Percentiles rank a stretch among this genome's conserved stretches.
These are phyloP conservation scores for Cromileptes altivelis DNA, from an alignment of 2,113 vertebrate genomes.

Conservation along the genomic window DNA sequence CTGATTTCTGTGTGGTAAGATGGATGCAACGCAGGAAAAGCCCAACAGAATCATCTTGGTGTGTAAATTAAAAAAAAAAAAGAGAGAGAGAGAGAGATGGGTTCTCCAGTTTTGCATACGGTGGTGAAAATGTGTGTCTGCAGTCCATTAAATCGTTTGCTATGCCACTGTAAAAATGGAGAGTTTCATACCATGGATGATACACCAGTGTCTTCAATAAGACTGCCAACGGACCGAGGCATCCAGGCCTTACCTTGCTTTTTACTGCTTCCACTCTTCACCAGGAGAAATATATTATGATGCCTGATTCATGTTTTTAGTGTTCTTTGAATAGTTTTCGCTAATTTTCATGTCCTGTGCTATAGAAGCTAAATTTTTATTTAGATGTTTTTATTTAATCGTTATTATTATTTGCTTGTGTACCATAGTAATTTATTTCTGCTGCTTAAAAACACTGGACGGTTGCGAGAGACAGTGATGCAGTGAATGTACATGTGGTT, in stretches of 20 bases:
- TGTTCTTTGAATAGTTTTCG: conserved; percentile 23
- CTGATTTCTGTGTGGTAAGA: neutral
- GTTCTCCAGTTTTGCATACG: neutral
- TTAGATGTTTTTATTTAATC: neutral
- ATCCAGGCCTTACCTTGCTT: conserved; percentile 28
- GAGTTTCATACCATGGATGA: conserved; percentile 10
- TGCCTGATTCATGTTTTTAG: conserved; percentile 49
- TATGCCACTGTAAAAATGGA: conserved; percentile 16
- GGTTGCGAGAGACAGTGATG: conserved; percentile 29
- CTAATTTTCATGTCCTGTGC: conserved; percentile 17
- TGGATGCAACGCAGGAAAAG: neutral
- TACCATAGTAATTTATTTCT: conserved; percentile 39
- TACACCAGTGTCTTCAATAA: conserved; percentile 22
- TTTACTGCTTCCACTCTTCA: conserved; percentile 39
- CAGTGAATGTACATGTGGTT: conserved; percentile 48
- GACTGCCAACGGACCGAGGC: conserved; percentile 49
- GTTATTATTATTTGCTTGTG: conserved; percentile 13
- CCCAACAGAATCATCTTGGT: neutral
- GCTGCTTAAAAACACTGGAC: conserved; percentile 36
- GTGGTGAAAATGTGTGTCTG: neutral
- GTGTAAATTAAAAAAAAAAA: neutral
- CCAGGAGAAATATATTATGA: conserved; percentile 29
- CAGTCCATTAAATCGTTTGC: neutral
- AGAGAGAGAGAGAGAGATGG: neutral
- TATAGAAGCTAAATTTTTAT: conserved; percentile 15